Percentiles rank a stretch among this genome's conserved stretches.
Conservation (phyloP, 1,140 invertebrate genomes). For the Brachionus paranguensis region DNA sequence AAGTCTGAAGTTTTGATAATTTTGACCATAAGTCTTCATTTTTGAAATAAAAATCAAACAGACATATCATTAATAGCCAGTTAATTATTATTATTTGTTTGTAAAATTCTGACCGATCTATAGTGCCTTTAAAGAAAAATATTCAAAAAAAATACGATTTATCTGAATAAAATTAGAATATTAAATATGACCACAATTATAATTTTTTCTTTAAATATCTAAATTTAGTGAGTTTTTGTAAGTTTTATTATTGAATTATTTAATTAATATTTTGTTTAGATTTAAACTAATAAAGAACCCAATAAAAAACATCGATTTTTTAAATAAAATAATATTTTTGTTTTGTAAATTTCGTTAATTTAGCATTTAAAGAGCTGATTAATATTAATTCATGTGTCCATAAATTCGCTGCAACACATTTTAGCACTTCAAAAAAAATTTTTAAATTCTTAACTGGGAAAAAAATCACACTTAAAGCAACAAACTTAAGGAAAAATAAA, state of each 20-base stretch:
- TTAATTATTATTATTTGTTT: neutral
- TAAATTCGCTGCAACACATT: neutral
- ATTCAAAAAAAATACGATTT: neutral
- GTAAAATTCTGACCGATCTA: neutral
- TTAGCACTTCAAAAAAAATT: neutral
- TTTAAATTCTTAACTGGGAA: neutral
- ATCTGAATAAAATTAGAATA: neutral
- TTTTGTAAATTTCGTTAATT: neutral
- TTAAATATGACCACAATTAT: neutral
- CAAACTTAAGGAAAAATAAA: neutral
- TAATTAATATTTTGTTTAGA: neutral
- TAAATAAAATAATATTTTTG: neutral
- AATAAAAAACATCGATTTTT: neutral
- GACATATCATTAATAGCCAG: neutral
- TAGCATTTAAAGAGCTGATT: neutral
- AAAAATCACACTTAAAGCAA: neutral
- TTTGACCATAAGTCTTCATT: neutral
- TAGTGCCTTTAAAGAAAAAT: neutral
- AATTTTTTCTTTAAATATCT: neutral
- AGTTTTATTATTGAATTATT: neutral
- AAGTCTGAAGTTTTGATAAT: neutral
- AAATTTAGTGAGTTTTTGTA: neutral
- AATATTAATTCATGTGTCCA: neutral
- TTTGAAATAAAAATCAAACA: neutral
- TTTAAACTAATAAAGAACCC: neutral